Percentiles rank a stretch among this genome's conserved stretches.
These are phyloP conservation scores for Drosophila tanythrix DNA, from an alignment of 2,888 invertebrate species.

Conservation along the genomic window DNA sequence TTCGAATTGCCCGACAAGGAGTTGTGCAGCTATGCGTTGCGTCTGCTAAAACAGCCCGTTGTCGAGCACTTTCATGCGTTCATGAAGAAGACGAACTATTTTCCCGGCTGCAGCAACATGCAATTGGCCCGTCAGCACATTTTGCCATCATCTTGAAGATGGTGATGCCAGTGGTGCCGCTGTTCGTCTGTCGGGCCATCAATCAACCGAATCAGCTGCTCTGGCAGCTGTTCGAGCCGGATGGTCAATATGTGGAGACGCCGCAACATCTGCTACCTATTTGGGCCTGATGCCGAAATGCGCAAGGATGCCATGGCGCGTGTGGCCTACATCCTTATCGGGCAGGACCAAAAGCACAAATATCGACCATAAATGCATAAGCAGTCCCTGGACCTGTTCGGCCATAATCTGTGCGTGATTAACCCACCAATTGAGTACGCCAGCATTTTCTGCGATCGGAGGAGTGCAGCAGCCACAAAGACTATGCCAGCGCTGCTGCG, in stretches of 20 bases:
- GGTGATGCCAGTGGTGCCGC: slow-evolving; percentile 69
- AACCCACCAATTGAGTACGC: too few relatives aligned
- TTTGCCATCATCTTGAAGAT: slow-evolving; percentile 63
- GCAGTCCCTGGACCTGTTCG: too few relatives aligned
- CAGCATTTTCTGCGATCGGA: too few relatives aligned
- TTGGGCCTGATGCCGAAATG: slow-evolving; percentile 59
- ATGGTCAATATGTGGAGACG: slow-evolving; percentile 58
- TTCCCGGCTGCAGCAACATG: slow-evolving; percentile 61
- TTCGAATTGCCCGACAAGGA: slow-evolving; percentile 65
- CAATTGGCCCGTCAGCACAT: slow-evolving; percentile 65
- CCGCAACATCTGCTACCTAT: slow-evolving; percentile 73
- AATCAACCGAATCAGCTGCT: slow-evolving; percentile 43
- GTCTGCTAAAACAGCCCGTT: slow-evolving; percentile 63
- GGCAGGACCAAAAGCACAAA: too few relatives aligned
- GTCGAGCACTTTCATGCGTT: slow-evolving; percentile 78
- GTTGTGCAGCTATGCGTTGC: slow-evolving; percentile 62
- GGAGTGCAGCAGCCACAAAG: too few relatives aligned
- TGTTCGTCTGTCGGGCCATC: slow-evolving; percentile 66
- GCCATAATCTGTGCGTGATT: too few relatives aligned
- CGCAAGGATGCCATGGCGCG: too few relatives aligned
- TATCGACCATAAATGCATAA: too few relatives aligned
- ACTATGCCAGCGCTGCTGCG: too few relatives aligned
- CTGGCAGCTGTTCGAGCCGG: slow-evolving; percentile 79
- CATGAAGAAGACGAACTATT: slow-evolving; percentile 73
- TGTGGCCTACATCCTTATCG: too few relatives aligned